These are phyloP conservation scores for Hystrix brachyura DNA, from an alignment of 2,113 vertebrate species.

Conservation along the genomic window DNA sequence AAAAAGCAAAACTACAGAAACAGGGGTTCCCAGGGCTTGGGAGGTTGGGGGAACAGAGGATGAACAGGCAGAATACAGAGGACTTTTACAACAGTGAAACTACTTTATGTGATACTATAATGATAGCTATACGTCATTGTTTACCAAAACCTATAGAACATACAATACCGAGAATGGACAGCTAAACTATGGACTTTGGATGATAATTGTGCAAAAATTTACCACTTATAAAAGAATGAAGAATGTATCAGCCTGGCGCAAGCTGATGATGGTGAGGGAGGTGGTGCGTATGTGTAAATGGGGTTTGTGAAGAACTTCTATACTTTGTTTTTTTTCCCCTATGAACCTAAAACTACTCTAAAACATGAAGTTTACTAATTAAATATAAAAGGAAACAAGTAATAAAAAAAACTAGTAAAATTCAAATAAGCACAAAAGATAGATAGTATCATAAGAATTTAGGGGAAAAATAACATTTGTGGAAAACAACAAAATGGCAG, in stretches of 20 bases:
- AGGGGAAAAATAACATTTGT: background rate
- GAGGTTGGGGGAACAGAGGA: background rate
- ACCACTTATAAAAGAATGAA: background rate
- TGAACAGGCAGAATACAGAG: background rate
- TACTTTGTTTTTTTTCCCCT: background rate
- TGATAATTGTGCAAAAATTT: background rate
- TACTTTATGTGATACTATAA: background rate
- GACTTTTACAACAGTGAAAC: background rate
- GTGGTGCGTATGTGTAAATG: background rate
- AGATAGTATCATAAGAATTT: constrained; percentile 1
- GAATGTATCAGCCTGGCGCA: background rate
- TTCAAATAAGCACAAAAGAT: background rate
- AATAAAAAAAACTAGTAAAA: constrained; percentile 48
- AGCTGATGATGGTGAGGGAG: background rate
- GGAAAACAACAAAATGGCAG: constrained; percentile 25
- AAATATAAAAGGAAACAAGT: background rate
- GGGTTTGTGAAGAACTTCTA: background rate
- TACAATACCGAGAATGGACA: background rate
- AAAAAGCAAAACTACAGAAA: background rate
- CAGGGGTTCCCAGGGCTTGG: background rate
- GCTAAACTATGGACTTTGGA: background rate
- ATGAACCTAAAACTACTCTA: background rate
- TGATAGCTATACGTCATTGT: too few species aligned
- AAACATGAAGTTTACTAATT: background rate
- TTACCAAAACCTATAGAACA: background rate